Percentiles rank a stretch among this genome's conserved stretches.
Conservation (phyloP, 2,113 vertebrate species). For the Nibea coibor region DNA sequence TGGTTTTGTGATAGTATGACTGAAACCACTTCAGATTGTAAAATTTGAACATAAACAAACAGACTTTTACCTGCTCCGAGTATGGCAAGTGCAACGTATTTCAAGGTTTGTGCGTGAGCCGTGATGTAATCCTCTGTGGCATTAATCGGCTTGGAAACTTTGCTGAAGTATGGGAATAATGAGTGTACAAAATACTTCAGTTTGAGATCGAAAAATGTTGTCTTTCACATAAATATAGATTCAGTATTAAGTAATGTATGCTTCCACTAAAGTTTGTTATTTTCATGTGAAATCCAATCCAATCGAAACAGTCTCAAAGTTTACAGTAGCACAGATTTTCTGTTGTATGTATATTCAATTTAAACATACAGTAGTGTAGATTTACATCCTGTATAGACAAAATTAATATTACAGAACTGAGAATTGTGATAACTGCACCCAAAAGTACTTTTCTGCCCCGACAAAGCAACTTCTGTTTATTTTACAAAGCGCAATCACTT, state of each 20-base stretch:
- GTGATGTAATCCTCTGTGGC: slow-evolving; percentile 77
- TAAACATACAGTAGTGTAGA: background rate
- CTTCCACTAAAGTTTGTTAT: background rate
- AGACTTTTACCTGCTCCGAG: slow-evolving; percentile 80
- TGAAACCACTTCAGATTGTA: background rate
- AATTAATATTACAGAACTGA: background rate
- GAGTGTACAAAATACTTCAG: background rate
- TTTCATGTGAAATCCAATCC: background rate
- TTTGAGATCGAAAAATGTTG: background rate
- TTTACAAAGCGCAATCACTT: background rate
- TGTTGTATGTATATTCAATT: background rate
- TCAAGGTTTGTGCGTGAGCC: slow-evolving; percentile 77
- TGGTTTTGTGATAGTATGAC: background rate
- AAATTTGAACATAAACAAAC: background rate
- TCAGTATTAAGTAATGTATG: background rate
- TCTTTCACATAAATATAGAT: background rate
- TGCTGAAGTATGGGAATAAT: slow-evolving; percentile 68
- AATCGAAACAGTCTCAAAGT: background rate
- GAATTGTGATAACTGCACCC: background rate
- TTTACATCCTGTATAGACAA: background rate
- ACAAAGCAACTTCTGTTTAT: slow-evolving; percentile 4
- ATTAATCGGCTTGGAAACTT: slow-evolving; percentile 71
- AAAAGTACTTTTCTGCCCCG: background rate
- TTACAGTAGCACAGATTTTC: background rate
- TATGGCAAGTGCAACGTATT: slow-evolving; percentile 72